phyloP scores from a whole-genome alignment of 2,113 vertebrate genomes.

The Erythrocebus patas region DNA sequence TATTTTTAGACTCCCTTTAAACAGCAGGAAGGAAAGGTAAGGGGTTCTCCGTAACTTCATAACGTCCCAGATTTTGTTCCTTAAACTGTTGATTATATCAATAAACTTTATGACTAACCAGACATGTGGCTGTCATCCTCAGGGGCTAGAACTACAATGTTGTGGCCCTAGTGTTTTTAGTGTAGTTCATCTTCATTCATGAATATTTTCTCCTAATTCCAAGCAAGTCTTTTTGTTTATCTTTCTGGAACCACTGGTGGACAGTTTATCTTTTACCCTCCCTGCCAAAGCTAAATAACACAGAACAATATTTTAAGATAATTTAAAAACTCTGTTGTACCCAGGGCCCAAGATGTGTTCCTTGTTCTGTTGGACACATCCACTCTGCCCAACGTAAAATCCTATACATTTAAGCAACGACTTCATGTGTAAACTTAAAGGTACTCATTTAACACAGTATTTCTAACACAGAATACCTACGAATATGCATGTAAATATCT shows the following conservation, averaged over 20 bases:
- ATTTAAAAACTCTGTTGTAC: not conserved
- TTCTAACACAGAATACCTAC: not conserved
- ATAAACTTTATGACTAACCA: not conserved
- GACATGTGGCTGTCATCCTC: not conserved
- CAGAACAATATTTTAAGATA: not conserved
- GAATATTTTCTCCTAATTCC: not conserved
- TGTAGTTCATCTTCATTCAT: fast-evolving
- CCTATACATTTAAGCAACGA: not conserved
- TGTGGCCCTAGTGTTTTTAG: not conserved
- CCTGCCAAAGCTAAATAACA: not conserved
- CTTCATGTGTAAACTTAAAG: not conserved
- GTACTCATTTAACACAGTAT: not conserved
- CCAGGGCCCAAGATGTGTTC: not conserved
- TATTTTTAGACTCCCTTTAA: not conserved
- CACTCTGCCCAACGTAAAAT: not conserved
- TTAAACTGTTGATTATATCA: not conserved
- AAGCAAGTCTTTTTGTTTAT: not conserved
- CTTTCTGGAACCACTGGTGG: not conserved
- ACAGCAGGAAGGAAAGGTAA: not conserved
- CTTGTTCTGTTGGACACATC: not conserved
- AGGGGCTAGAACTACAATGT: no score
- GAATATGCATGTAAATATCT: not conserved
- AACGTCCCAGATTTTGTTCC: not conserved
- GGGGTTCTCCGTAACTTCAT: not conserved
- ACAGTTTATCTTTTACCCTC: not conserved